A percentile compares a stretch with the other conserved stretches of the same genome.
These are phyloP conservation scores for Physeter macrocephalus DNA, from an alignment of 2,113 vertebrate genomes.

Conservation along the genomic window DNA sequence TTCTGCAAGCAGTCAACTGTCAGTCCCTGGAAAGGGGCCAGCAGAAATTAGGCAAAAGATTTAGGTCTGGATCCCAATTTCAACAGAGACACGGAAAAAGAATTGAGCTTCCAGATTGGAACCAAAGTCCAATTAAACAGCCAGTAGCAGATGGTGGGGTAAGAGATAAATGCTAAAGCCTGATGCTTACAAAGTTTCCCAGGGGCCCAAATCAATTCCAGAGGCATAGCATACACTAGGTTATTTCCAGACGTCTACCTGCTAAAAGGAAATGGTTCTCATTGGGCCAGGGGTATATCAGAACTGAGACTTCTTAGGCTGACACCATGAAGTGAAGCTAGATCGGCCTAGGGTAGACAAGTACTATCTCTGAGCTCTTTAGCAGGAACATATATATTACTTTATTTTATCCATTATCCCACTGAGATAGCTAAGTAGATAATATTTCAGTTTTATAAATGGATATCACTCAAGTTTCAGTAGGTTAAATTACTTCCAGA, in stretches of 20 bases:
- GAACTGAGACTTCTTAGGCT: background rate
- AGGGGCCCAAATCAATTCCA: background rate
- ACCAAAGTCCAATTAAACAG: background rate
- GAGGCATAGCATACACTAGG: background rate
- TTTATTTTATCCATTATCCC: background rate
- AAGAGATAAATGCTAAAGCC: background rate
- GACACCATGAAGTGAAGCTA: background rate
- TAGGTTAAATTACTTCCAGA: conserved; percentile 3
- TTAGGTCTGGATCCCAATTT: background rate
- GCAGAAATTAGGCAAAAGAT: background rate
- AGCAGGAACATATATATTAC: background rate
- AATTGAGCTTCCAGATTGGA: background rate
- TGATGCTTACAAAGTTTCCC: background rate
- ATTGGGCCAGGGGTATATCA: background rate
- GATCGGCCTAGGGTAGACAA: background rate
- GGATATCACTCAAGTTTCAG: background rate
- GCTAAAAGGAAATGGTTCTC: background rate
- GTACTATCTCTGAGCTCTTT: background rate
- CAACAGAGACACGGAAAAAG: background rate
- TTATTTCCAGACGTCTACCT: background rate
- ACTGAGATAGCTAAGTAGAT: background rate
- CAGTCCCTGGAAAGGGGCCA: background rate
- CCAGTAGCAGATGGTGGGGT: background rate
- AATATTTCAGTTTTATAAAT: conserved; percentile 13
- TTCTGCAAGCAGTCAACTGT: background rate